Base-by-base conservation (phyloP, 2,888 invertebrate species). In the Chelonus formosanus region DNA sequence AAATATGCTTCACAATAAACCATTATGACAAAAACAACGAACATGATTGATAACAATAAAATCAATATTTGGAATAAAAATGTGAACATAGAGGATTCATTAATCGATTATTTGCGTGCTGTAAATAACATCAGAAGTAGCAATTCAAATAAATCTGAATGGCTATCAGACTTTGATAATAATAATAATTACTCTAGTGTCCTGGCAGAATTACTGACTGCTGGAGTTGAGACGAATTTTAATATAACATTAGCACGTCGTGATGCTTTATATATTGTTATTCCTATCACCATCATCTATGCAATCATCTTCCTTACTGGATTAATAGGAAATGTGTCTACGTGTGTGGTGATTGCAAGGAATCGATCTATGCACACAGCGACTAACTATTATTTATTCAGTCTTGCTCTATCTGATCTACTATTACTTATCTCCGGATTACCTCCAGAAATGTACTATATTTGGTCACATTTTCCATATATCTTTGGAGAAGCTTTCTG, bases 341-440 rank as follows among this genome's bases (percentile, higher is more conserved):
- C 93, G 0, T 93, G 93, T 79, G 86, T 93, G 6, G 93, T 94
- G 4, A 93, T 94, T 45, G 88, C 90, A 0, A 86, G 89, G 58
- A 93, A 93, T 79, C 88, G 89, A 64, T 90, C 91, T 70, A 93
- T 94, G 93, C 93, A 93, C 83, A 93, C 93, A 0, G 91, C 93
- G 2, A 94, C 94, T 4, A 94, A 94, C 84, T 93, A 91, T 80
- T 94, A 94, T 79, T 86, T 94, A 45, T 92, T 93, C 85, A 92
- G 91, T 77, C 85, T 93, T 70, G 92, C 94, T 0, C 87, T 93
- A 8, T 92, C 92, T 2, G 94, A 94, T 83, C 84, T 94, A 8
- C 85, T 93, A 55, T 85, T 93, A 6, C 85, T 93, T 34, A 81
- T 92, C 4, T 89, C 91, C 76, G 95, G 95, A 5, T 85, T 95